Evolutionary conservation across 2,888 invertebrate species (phyloP).

Genomic region (Xestobium rufovillosum): DNA sequence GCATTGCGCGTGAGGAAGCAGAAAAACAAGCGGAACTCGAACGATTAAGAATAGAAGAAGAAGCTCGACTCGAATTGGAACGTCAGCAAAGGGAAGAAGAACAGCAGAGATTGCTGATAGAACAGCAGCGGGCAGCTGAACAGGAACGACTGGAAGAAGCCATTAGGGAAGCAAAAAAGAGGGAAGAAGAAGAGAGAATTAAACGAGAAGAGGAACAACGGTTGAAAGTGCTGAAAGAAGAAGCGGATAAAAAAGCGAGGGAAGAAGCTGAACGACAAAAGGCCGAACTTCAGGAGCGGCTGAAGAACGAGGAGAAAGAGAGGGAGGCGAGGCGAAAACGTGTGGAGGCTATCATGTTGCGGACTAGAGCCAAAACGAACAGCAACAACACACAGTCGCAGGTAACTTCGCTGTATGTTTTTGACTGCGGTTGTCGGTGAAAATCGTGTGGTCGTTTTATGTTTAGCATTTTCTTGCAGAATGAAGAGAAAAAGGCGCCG

Average conservation of each 20-base stretch:
- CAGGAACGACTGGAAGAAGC: slow-evolving; percentile 75
- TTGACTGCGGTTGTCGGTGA: slow-evolving; percentile 5
- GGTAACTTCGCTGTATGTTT: slow-evolving; percentile 2
- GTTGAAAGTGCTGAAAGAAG: slow-evolving; percentile 61
- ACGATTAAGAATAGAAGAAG: slow-evolving; percentile 63
- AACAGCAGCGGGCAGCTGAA: slow-evolving; percentile 73
- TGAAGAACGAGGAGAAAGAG: slow-evolving; percentile 83
- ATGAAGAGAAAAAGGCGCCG: slow-evolving; percentile 31
- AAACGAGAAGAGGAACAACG: slow-evolving; percentile 59
- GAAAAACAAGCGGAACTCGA: slow-evolving; percentile 85
- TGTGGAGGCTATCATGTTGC: slow-evolving; percentile 86
- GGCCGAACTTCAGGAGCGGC: slow-evolving; percentile 73
- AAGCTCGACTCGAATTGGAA: slow-evolving; percentile 65
- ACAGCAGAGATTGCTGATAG: slow-evolving; percentile 68
- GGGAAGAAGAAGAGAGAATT: slow-evolving; percentile 70
- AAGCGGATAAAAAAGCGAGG: slow-evolving; percentile 69
- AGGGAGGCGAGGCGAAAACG: slow-evolving; percentile 79
- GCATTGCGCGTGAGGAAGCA: slow-evolving; percentile 83
- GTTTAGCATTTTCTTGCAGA: slow-evolving; percentile 24
- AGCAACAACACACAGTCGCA: slow-evolving; percentile 3
- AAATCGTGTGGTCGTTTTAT: background rate
- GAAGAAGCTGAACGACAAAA: slow-evolving; percentile 82
- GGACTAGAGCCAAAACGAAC: slow-evolving; percentile 59
- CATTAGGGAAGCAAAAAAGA: slow-evolving; percentile 63
- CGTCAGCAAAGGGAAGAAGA: slow-evolving; percentile 71